Evolutionary conservation across 2,888 invertebrate genomes (phyloP).

Genomic region (Acleris literana): DNA sequence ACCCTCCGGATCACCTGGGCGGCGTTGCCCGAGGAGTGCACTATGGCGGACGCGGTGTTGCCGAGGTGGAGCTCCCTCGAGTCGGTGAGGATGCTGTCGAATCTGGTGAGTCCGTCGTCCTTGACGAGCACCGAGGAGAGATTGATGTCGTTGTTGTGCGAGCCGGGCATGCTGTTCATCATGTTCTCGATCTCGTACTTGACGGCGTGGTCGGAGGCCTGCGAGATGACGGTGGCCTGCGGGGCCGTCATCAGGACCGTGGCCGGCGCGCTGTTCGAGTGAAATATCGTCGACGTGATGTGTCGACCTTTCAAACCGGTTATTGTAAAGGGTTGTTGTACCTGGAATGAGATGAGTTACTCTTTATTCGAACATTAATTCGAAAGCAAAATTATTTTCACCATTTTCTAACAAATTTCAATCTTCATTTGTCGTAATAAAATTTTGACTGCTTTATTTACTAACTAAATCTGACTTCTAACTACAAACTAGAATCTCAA

Average conservation of each 20-base stretch:
- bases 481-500: too few relatives aligned
- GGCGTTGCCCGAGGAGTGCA: slow-evolving; percentile 67
- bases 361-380: background rate
- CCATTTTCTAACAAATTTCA: too few relatives aligned
- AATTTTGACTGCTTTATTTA: too few relatives aligned
- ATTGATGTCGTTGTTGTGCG: slow-evolving; percentile 55
- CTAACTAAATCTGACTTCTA: too few relatives aligned
- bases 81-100: slow-evolving; percentile 65
- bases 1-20: slow-evolving; percentile 76
- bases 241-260: slow-evolving; percentile 74
- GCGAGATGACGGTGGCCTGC: slow-evolving; percentile 73
- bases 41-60: slow-evolving; percentile 67
- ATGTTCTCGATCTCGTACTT: slow-evolving; percentile 74
- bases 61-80: slow-evolving; percentile 66
- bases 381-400: too few relatives aligned
- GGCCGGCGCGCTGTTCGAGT: slow-evolving; percentile 64
- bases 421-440: too few relatives aligned
- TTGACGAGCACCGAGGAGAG: slow-evolving; percentile 66
- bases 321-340: slow-evolving; percentile 68
- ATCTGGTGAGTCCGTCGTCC: slow-evolving; percentile 65
- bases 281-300: slow-evolving; percentile 73
- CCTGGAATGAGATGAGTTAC: slow-evolving; percentile 47
- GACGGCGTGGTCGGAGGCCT: slow-evolving; percentile 58
- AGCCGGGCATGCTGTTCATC: slow-evolving; percentile 58
- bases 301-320: slow-evolving; percentile 67